Evolutionary conservation across 2,888 invertebrate species (phyloP), one percentile per base, ranked within the genome.

Genomic region (Apoda limacodes): DNA sequence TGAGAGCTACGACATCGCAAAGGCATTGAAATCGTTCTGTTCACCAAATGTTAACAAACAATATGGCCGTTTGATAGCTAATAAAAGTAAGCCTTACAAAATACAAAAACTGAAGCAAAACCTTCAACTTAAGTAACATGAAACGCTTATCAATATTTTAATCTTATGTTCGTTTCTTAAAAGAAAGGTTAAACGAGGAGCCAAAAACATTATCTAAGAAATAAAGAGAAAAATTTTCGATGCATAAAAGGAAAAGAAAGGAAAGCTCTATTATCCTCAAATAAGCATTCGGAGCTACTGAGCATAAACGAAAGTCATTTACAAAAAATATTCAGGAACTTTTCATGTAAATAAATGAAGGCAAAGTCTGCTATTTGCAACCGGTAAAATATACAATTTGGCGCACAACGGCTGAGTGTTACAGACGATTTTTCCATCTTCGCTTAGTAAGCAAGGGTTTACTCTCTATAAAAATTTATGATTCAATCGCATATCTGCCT

Each of bases 361-460:
- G 67, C 59, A 71, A 70, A 63, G 60, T 60, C 5, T 17, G 17
- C 7, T 6, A 17, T 7, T 17, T 17, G 17, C 17, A 7, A 17
- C 5, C 17, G 17, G 17, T 6, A 17, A 17, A 17, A 63, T 60
- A 65, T 69, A 66, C 69, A 76, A 76, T 76, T 78, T 78, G 70
- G 70, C 72, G 74, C 68, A 78, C 76, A 78, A 76, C 76, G 57
- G 72, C 49, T 55, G 60, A 63, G 67, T 64, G 63, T 68, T 68
- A 63, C 66, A 68, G 62, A 74, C 74, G 70, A 74, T 76, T 71
- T 75, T 74, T 71, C 68, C 71, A 60, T 66, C 61, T 70, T 69
- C 65, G 70, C 63, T 66, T 65, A 65, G 71, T 67, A 69, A 72
- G 67, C 64, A 55, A 58, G 66, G 63, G 68, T 62, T 61, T 60